Evolutionary conservation across 2,113 vertebrate genomes (phyloP), one percentile per base, ranked within the genome.

Genomic region (Chloropsis hardwickii): DNA sequence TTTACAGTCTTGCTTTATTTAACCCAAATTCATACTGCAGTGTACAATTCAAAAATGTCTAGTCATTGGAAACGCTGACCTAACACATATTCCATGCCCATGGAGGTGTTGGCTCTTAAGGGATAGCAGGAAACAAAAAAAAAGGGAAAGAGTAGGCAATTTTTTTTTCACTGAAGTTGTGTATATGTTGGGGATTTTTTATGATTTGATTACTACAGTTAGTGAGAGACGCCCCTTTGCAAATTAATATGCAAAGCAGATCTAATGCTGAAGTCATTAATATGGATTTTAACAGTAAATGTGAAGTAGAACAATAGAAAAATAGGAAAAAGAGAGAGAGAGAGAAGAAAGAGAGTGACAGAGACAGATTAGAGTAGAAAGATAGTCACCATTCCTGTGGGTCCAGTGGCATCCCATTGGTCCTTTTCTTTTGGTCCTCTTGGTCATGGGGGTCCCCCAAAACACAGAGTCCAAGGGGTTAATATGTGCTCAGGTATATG

Each of bases 171-270:
- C 15, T 14, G 2, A 70, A 67, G 6, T 27, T 84, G 5, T 8
- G 2, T 25, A 10, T 29, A 37, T 1, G 0, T n/a, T 61, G n/a
- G 14, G 17, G 11, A 53, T 45, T 15, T 44, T 60, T 45, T 39
- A 45, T 45, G 18, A 19, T 39, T 18, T 33, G 28, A 10, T 53
- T 45, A 11, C 24, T 51, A 4, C 33, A 37, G 35, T 77, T 44
- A 27, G 22, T 53, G 28, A 53, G 54, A 86, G 19, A 77, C 60
- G 28, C 6, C 12, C n/a, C 33, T 39, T 10, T 17, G 6, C 33
- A 45, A 60, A 78, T 86, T 69, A 60, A 69, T 9, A 13, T 45
- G 33, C 19, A 20, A 45, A 53, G 8, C 12, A 53, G 33, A 9
- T 23, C 22, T 6, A 28, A 19, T 23, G 23, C 33, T 39, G 27